Evolutionary conservation across 2,113 vertebrate genomes (phyloP), one percentile per base, ranked within the genome.

Genomic region (Gadus macrocephalus): DNA sequence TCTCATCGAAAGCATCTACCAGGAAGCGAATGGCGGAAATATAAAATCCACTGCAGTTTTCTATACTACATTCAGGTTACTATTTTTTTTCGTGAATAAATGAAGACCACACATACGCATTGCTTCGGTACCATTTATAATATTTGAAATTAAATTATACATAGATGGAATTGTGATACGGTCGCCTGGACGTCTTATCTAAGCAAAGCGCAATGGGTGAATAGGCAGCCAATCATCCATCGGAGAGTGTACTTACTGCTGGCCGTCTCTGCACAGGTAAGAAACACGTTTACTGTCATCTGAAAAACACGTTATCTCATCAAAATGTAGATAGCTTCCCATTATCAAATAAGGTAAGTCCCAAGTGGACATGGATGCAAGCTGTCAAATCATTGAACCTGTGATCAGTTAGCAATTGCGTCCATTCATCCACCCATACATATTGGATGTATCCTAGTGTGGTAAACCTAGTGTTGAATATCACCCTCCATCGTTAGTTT

Each of bases 1-100:
- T 86, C 83, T 20, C 85, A 78, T 70, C 0, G 0, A 61, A 15
- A 3, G 53, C 42, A 20, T 28, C 11, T 80, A 87, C 74, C 83
- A 76, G 89, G 89, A 90, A 90, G 75, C 8, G 74, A 68, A 78
- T 63, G 80, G 71, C 82, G 87, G 85, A 85, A 85, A 67, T 69
- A 9, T 71, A 74, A 68, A 68, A 68, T 68, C 78, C 78, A 77
- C 59, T 87, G 82, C 79, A 73, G 42, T 76, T 38, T 59, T 19
- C 9, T 6, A 9, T 3, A 27, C 6, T 2, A 67, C 6, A 67
- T 55, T 27, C 22, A 3, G 20, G 65, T 53, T 6, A 27, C 12
- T 55, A 15, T 49, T 66, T 14, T 1, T 31, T 14, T n/a, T 20
- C 42, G 55, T 19, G 75, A 72, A 27, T 22, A 70, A 55, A 53